phyloP scores from a whole-genome alignment of 2,113 vertebrate species.

The Bubo blakistoni region DNA sequence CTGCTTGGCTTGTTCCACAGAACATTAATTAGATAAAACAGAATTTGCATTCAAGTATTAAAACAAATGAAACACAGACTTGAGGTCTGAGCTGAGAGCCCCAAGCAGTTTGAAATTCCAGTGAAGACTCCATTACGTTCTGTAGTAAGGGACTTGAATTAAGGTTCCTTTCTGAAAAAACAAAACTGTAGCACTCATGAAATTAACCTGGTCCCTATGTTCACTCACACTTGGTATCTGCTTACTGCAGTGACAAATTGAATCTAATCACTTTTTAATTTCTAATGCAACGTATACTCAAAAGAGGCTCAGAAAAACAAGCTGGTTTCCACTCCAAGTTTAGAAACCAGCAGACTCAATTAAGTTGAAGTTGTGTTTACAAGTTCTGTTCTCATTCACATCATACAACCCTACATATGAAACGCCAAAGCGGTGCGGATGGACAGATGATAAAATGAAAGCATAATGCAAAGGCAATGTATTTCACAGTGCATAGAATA shows the following conservation, averaged over 20 bases:
- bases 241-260: background rate
- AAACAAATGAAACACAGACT: background rate
- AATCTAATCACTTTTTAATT: slow-evolving; percentile 26
- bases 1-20: background rate
- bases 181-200: background rate
- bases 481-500: background rate
- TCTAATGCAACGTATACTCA: background rate
- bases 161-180: background rate
- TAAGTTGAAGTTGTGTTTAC: background rate
- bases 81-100: background rate
- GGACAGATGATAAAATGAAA: background rate
- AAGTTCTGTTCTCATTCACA: background rate
- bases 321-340: background rate
- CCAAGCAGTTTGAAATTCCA: background rate
- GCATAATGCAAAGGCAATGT: fast-evolving
- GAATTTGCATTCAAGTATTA: background rate
- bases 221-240: background rate
- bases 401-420: background rate
- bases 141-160: background rate
- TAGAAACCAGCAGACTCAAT: background rate
- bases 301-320: background rate
- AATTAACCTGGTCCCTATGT: background rate
- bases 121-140: background rate
- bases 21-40: slow-evolving; percentile 7
- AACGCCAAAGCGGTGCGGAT: background rate